phyloP scores from a whole-genome alignment of 92 coral and sea anemone species.

The Epizoanthus rinbou region DNA sequence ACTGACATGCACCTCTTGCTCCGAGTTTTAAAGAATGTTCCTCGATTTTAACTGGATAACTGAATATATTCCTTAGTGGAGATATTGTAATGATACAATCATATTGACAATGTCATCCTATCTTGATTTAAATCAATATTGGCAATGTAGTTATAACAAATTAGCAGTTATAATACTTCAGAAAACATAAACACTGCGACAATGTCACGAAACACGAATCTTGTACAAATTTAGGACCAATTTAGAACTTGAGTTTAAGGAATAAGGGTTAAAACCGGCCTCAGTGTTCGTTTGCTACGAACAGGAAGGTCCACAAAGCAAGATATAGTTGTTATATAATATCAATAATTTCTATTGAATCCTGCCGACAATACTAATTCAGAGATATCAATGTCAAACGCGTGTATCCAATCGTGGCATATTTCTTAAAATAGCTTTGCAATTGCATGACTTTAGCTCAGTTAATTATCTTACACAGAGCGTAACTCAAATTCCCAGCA shows the following conservation, averaged over 20 bases:
- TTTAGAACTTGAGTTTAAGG: too few species aligned
- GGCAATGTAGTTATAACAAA: too few species aligned
- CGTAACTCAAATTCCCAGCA: slow-evolving; percentile 26
- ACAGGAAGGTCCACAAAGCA: background rate
- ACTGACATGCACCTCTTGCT: background rate
- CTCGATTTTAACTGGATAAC: too few species aligned
- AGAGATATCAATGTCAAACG: background rate
- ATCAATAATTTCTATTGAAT: background rate
- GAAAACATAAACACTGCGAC: background rate
- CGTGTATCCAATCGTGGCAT: background rate
- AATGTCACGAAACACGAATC: slow-evolving; percentile 14
- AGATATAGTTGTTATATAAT: background rate
- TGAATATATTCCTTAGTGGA: too few species aligned
- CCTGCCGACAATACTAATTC: background rate
- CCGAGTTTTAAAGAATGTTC: too few species aligned
- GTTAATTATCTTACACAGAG: background rate
- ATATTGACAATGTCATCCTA: background rate
- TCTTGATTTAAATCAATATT: background rate
- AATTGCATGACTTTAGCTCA: slow-evolving; percentile 17
- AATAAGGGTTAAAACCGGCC: too few species aligned
- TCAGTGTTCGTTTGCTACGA: background rate
- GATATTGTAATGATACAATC: background rate
- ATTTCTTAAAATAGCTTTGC: slow-evolving; percentile 1
- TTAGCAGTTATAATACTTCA: background rate
- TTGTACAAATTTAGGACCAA: too few species aligned